A percentile compares a stretch with the other conserved stretches of the same genome.
These are phyloP conservation scores for Phengaris arion DNA, from an alignment of 2,888 invertebrate species.

Conservation along the genomic window DNA sequence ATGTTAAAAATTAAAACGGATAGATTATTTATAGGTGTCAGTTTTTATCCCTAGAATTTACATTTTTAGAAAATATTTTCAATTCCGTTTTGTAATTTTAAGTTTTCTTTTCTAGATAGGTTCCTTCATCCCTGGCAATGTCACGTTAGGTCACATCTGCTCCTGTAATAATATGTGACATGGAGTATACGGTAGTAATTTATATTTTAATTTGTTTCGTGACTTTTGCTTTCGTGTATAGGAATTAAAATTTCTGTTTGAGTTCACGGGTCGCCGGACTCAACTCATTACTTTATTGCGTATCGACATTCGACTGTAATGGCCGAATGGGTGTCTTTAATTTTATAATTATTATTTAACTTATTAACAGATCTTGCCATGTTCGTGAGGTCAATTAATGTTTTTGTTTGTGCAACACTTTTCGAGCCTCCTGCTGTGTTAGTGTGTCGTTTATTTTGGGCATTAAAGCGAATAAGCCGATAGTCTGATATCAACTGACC, in stretches of 20 bases:
- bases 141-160: no score
- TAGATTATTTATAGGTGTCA: no score
- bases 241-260: slow-evolving; percentile 3
- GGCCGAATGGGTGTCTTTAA: neutral
- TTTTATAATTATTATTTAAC: slow-evolving; percentile 6
- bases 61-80: neutral
- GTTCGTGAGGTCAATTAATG: neutral
- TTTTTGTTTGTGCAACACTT: neutral
- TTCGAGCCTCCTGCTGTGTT: neutral
- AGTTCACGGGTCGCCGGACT: neutral
- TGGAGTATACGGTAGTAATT: neutral
- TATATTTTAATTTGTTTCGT: neutral
- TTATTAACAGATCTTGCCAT: neutral
- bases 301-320: neutral
- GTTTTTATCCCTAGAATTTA: no score
- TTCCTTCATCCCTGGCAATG: no score
- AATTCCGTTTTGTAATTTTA: neutral
- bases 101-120: neutral
- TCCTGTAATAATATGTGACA: no score
- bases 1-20: no score
- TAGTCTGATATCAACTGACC: no score
- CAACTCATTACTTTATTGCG: neutral
- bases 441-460: no score
- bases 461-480: no score
- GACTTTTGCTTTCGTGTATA: neutral